A percentile compares a stretch with the other conserved stretches of the same genome.
Conservation (phyloP, 1,140 invertebrate species). For the Nasonia vitripennis region DNA sequence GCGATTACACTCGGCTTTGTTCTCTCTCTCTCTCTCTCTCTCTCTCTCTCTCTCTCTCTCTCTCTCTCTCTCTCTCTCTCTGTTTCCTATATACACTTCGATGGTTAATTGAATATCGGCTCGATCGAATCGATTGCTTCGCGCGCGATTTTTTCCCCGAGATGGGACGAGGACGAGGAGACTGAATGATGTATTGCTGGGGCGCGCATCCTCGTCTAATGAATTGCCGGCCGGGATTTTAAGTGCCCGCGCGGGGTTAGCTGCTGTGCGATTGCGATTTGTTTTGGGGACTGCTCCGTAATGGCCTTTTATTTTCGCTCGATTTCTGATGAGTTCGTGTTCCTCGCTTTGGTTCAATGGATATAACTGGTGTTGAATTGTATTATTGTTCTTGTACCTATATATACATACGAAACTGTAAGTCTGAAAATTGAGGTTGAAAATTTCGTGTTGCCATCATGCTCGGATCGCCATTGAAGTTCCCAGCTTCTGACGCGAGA, state of each 20-base stretch:
- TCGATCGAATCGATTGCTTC: slow-evolving; percentile 16
- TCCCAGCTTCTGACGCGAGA: no score
- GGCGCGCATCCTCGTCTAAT: neutral
- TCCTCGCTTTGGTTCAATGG: neutral
- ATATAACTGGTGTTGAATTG: no score
- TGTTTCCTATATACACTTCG: neutral
- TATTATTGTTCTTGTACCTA: no score
- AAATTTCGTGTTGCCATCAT: no score
- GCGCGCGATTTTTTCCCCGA: slow-evolving; percentile 1
- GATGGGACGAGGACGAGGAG: neutral
- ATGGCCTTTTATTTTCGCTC: neutral
- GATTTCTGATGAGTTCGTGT: neutral
- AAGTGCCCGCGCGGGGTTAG: neutral
- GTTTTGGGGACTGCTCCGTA: neutral
- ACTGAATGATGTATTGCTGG: slow-evolving; percentile 12
- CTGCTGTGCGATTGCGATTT: neutral
- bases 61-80: neutral
- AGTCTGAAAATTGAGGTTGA: no score
- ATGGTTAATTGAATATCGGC: slow-evolving; percentile 3
- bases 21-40: neutral
- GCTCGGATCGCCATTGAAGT: no score
- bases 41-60: neutral
- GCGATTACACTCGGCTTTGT: neutral
- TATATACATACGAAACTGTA: no score
- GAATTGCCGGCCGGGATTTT: neutral